Evolutionary conservation across 2,113 vertebrate genomes (phyloP).

Genomic region (Rhodinocichla rosea): DNA sequence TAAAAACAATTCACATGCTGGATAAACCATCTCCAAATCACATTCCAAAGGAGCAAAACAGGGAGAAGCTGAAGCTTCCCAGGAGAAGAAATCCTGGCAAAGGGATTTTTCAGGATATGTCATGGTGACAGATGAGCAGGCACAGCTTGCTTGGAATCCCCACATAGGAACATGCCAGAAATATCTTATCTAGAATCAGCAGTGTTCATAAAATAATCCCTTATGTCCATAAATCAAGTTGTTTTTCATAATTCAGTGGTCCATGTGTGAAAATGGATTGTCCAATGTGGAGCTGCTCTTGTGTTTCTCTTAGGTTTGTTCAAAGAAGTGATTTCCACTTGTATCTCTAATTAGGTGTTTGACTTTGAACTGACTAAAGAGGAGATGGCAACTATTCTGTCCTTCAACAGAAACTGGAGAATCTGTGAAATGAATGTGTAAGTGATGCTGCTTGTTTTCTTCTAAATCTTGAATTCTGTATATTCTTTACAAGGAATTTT

Average conservation of each 20-base stretch:
- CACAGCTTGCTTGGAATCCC: not conserved
- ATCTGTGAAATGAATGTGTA: not conserved
- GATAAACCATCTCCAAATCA: no score
- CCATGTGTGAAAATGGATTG: not conserved
- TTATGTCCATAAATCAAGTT: not conserved
- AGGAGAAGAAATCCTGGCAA: no score
- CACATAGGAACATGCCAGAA: not conserved
- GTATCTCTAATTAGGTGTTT: not conserved
- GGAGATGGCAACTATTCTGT: not conserved
- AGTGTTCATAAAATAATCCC: not conserved
- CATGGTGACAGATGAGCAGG: no score
- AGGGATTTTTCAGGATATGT: no score
- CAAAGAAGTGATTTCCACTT: not conserved
- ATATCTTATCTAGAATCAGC: not conserved
- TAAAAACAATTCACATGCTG: no score
- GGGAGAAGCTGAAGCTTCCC: no score
- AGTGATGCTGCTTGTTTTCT: not conserved
- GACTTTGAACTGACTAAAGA: not conserved
- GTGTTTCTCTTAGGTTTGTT: not conserved
- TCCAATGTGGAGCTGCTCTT: not conserved
- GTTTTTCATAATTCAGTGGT: not conserved
- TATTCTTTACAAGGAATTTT: not conserved
- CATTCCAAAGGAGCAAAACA: no score
- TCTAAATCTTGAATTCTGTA: not conserved
- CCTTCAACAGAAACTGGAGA: not conserved